A percentile compares a stretch with the other conserved stretches of the same genome.
Conservation (phyloP, 1,140 invertebrate species). For the Sitodiplosis mosellana region DNA sequence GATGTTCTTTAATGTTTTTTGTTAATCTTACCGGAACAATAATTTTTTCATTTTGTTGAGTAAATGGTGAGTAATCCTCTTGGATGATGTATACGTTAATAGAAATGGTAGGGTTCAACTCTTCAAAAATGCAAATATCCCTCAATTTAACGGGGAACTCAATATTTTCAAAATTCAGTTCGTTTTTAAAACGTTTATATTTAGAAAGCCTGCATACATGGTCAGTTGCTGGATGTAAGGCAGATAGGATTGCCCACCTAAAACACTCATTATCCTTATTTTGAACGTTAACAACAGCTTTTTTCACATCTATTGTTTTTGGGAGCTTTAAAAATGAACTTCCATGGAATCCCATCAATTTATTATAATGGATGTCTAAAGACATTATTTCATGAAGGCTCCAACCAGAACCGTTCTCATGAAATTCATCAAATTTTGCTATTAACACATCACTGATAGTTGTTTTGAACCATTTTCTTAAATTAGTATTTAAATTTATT, state of each 20-base stretch:
- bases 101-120: constrained; percentile 1
- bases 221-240: constrained; percentile 6
- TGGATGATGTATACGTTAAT: constrained; percentile 1
- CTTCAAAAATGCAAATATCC: constrained; percentile 8
- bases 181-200: no score
- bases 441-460: no score
- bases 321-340: constrained; percentile 13
- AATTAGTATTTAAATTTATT: no score
- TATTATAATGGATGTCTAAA: constrained; percentile 14
- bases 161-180: no score
- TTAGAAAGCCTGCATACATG: not conserved
- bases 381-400: constrained; percentile 12
- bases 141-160: constrained; percentile 5
- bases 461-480: no score
- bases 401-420: constrained; percentile 19
- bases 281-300: constrained; percentile 13
- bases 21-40: not conserved
- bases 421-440: constrained; percentile 13
- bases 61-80: no score
- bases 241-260: constrained; percentile 11
- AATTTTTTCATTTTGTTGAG: not conserved
- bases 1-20: not conserved
- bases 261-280: constrained; percentile 15
- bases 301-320: constrained; percentile 11
- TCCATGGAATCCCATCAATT: constrained; percentile 13